Evolutionary conservation across 2,113 vertebrate genomes (phyloP), one percentile per base, ranked within the genome.

Genomic region (Neogobius melanostomus): DNA sequence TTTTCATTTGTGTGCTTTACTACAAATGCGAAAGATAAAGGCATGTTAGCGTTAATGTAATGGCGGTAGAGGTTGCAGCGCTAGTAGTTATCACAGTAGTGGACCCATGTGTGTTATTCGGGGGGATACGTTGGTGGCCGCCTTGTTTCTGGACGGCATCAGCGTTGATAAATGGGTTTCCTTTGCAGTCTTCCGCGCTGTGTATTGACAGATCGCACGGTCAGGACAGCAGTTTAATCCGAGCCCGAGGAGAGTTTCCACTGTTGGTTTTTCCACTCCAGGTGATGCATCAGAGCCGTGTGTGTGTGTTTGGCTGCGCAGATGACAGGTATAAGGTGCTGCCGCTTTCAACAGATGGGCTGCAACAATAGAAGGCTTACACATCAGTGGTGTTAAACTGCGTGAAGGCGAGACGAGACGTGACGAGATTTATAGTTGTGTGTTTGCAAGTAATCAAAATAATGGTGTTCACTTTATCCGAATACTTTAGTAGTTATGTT

Each of bases 231-330:
- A 82, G 85, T 90, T 91, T 87, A 85, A 86, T 82, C 88, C 79
- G 63, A 80, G 85, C 86, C 83, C 71, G 68, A 80, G 87, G 89
- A 91, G 86, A 90, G 90, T 91, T 93, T 93, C 92, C 91, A 88
- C 85, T 91, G 92, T 92, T 93, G 85, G 88, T 91, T 91, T 93
- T 94, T 93, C 92, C 91, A 91, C 86, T 90, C 82, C 89, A 91
- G 91, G 90, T 94, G 91, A 91, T 92, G 93, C 89, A 91, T 92
- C 87, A 81, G 56, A 85, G 83, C 77, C 70, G 72, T 82, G 85
- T 87, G 65, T 87, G 65, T 81, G 69, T 68, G 69, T 68, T 85
- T 76, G 77, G 56, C 51, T 11, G 64, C 43, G 28, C 54, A 11
- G 8, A 4, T 56, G 53, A 56, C 68, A 47, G 16, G 6, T 69